Evolutionary conservation across 2,113 vertebrate genomes (phyloP), one percentile per base, ranked within the genome.

Genomic region (Trematomus loennbergii): DNA sequence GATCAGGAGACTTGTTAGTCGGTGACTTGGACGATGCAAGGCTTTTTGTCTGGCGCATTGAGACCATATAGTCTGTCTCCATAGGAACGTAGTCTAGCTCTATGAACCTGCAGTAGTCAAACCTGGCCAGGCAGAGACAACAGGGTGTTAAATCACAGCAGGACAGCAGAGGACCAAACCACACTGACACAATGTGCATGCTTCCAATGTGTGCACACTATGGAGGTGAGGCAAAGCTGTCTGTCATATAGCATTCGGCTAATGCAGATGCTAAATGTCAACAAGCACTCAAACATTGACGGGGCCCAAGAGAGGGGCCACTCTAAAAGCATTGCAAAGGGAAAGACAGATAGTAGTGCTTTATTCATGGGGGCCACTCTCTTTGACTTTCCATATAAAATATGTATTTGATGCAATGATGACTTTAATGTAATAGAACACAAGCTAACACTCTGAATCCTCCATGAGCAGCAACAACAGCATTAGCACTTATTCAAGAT

Each of bases 31-130:
- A 84, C 2, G 94, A 85, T 78, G 92, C 48, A 77, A 87, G 92
- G 92, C 94, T 93, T 93, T 94, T 93, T 81, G 94, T 95, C 17
- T 94, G 94, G 48, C 94, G 94, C 95, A 96, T 95, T 82, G 95
- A 96, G 72, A 95, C 94, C 95, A 96, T 95, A 86, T 91, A 94
- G 80, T 90, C 94, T 66, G 94, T 89, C 93, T 95, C 95, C 95
- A 95, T 95, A 84, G 95, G 95, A 64, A 93, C 92, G 93, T 96
- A 95, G 94, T 96, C 95, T 93, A 95, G 90, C 76, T 96, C 95
- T 90, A 95, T 95, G 89, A 95, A 96, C 92, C 93, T 94, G 95
- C 95, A 96, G 89, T 96, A 96, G 90, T 96, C 95, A 92, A 96
- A 96, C 91, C 95, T 96, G 88, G 81, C 89, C 94, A 84, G 86